phyloP scores from a whole-genome alignment of 2,113 vertebrate species.

The Nycticorax nycticorax region DNA sequence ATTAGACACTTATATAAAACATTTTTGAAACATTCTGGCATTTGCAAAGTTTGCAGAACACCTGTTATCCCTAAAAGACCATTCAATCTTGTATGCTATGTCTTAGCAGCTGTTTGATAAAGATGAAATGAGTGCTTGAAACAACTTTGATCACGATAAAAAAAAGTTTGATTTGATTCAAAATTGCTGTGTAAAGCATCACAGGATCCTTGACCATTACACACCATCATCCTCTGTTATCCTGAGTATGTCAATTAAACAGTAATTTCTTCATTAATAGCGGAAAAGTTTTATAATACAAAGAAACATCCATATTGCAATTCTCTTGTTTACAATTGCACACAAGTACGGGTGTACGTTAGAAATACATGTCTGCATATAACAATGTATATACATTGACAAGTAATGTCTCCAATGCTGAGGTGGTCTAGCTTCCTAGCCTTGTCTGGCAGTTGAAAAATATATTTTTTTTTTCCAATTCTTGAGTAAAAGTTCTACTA shows the following conservation, averaged over 20 bases:
- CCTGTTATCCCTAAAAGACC: background rate
- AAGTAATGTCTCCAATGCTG: conserved; percentile 79
- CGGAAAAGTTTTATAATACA: conserved; percentile 90
- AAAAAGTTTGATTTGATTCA: conserved; percentile 69
- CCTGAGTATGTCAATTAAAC: conserved; percentile 97
- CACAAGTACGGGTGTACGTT: conserved; percentile 76
- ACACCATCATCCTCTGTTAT: conserved; percentile 86
- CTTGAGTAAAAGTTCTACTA: conserved; percentile 72
- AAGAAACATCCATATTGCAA: conserved; percentile 85
- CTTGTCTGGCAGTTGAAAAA: conserved; percentile 79
- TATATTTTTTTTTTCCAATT: conserved; percentile 59
- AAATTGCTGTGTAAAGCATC: conserved; percentile 76
- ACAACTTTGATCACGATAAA: conserved; percentile 58
- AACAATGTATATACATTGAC: conserved; percentile 85
- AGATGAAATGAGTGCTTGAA: conserved; percentile 63
- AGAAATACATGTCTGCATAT: conserved; percentile 84
- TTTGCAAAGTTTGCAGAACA: conserved; percentile 34
- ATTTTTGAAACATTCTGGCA: conserved; percentile 59
- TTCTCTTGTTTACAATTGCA: conserved; percentile 85
- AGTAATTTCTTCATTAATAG: conserved; percentile 88
- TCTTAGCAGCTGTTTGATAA: conserved; percentile 65
- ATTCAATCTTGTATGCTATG: conserved; percentile 48
- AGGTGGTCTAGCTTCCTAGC: conserved; percentile 77
- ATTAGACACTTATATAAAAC: conserved; percentile 37
- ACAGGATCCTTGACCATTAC: conserved; percentile 78